These are phyloP conservation scores for Chelidonichthys spinosus DNA, from an alignment of 2,797 vertebrate genomes.

Conservation along the genomic window DNA sequence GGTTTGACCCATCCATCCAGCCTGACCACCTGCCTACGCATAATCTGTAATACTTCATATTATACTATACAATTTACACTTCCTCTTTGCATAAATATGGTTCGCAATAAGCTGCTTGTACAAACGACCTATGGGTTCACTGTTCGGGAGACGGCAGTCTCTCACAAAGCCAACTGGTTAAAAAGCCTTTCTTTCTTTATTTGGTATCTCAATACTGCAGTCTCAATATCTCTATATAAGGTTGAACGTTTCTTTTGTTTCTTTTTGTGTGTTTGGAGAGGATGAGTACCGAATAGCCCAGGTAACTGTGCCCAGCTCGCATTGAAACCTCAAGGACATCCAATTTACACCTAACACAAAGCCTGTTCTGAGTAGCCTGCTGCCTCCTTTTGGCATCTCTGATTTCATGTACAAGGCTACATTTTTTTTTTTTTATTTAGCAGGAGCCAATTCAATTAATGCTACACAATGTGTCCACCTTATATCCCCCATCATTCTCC, in stretches of 20 bases:
- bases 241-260: slow-evolving; percentile 25
- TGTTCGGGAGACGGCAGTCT: neutral
- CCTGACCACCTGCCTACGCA: neutral
- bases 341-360: slow-evolving; percentile 23
- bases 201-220: neutral
- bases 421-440: slow-evolving; percentile 30
- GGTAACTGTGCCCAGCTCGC: slow-evolving; percentile 12
- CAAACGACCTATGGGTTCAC: neutral
- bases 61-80: too few relatives aligned
- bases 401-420: slow-evolving; percentile 16
- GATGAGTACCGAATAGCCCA: slow-evolving; percentile 6
- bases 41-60: neutral
- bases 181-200: neutral
- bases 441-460: slow-evolving; percentile 41
- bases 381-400: slow-evolving; percentile 16
- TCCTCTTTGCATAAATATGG: neutral
- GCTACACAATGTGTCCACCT: slow-evolving; percentile 23
- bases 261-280: neutral
- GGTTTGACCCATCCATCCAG: neutral
- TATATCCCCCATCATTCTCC: slow-evolving; percentile 32
- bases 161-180: neutral
- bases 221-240: neutral
- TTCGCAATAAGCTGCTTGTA: neutral
- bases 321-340: slow-evolving; percentile 51
- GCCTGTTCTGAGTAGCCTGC: slow-evolving; percentile 30